Conservation (phyloP, 2,113 vertebrate species). For the Psettodes erumei region DNA sequence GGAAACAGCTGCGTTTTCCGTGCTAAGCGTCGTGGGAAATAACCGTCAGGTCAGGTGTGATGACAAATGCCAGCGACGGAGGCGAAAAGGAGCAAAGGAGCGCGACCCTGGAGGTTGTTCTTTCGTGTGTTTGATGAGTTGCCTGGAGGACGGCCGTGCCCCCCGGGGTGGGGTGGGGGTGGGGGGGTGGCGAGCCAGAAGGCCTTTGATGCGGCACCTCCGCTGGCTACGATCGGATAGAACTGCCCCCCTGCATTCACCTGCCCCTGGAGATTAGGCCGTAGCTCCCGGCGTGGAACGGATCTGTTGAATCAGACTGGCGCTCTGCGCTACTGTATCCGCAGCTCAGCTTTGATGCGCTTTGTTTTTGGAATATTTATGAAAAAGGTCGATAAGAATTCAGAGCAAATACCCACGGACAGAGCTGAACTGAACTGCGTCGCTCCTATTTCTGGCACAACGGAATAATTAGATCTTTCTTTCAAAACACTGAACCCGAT, state of each 20-base stretch:
- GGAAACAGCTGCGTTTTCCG: too few species aligned
- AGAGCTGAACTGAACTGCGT: constrained; percentile 1
- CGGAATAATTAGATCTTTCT: not conserved
- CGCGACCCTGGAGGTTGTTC: constrained; percentile 57
- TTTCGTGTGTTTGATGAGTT: constrained; percentile 74
- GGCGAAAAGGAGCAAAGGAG: constrained; percentile 47
- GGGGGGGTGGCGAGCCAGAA: constrained; percentile 61
- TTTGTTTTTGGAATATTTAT: constrained; percentile 6
- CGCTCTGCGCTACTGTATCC: not conserved
- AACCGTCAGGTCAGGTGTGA: constrained; percentile 42
- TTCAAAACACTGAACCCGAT: constrained; percentile 2
- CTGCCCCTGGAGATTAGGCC: constrained; percentile 34
- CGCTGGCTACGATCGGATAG: constrained; percentile 62
- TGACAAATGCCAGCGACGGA: constrained; percentile 55
- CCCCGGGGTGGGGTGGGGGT: too few species aligned
- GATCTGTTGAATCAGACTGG: constrained; percentile 25
- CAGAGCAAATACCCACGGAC: too few species aligned
- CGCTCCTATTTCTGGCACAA: constrained; percentile 6
- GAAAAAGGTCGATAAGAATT: too few species aligned
- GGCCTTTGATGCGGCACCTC: constrained; percentile 74
- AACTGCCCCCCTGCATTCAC: constrained; percentile 56
- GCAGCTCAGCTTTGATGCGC: not conserved
- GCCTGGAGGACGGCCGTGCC: constrained; percentile 61
- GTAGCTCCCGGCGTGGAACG: constrained; percentile 16
- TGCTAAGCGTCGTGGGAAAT: constrained; percentile 26